phyloP scores from a whole-genome alignment of 2,888 invertebrate genomes.

The Parascotia fuliginaria region DNA sequence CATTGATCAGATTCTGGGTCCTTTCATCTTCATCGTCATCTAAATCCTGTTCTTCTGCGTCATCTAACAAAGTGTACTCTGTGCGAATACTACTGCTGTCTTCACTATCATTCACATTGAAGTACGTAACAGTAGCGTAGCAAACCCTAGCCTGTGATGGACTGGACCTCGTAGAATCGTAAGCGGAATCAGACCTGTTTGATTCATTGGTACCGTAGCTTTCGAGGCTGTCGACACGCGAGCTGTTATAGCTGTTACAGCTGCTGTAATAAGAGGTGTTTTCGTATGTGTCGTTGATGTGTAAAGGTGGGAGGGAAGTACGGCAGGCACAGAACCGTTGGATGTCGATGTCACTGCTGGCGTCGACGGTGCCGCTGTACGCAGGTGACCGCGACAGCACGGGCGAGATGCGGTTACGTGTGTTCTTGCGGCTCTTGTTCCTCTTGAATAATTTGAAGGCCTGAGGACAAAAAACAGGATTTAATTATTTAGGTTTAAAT shows the following conservation, averaged over 20 bases:
- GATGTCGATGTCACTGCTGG: conserved; percentile 73
- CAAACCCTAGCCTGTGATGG: conserved; percentile 66
- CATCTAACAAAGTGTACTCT: conserved; percentile 77
- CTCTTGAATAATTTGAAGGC: conserved; percentile 80
- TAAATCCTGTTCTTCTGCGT: conserved; percentile 56
- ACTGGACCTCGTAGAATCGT: conserved; percentile 74
- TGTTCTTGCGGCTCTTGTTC: conserved; percentile 64
- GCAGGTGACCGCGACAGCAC: conserved; percentile 69
- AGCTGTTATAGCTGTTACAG: conserved; percentile 71
- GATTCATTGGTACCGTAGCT: conserved; percentile 64
- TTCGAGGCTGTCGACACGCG: conserved; percentile 64
- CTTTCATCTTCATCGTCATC: conserved; percentile 64
- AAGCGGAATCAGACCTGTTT: conserved; percentile 75
- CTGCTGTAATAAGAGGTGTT: conserved; percentile 65
- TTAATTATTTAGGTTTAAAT: conserved; percentile 1
- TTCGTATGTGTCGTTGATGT: conserved; percentile 62
- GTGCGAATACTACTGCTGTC: conserved; percentile 79
- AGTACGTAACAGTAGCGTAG: conserved; percentile 78
- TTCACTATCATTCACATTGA: conserved; percentile 77
- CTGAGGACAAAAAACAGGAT: conserved; percentile 50
- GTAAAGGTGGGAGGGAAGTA: conserved; percentile 62
- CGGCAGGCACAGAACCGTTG: conserved; percentile 75
- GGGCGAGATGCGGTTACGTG: conserved; percentile 74
- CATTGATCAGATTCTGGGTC: conserved; percentile 77
- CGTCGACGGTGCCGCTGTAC: conserved; percentile 77